Evolutionary conservation across 2,888 invertebrate genomes (phyloP), one percentile per base, ranked within the genome.

Genomic region (Hydroisotoma schaefferi): DNA sequence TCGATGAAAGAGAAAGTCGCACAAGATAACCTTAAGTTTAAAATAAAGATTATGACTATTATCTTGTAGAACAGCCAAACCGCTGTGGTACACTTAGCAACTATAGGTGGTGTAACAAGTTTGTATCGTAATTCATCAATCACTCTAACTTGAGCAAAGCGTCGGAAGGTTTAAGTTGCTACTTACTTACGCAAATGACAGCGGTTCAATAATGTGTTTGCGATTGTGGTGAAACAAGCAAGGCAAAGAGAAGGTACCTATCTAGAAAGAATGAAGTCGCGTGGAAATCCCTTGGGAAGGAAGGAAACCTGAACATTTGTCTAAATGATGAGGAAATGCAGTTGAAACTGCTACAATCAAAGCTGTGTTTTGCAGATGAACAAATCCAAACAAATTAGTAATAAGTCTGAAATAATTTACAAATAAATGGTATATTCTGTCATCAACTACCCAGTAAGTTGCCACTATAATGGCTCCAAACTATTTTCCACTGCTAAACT

Each of bases 201-300:
- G 33, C 33, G 6, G 33, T 33, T 33, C 33, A 10, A 33, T 33
- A 15, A n/a, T n/a, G 33, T 33, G 33, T 6, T 15, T 33, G 15
- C 8, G 15, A 10, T 33, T 33, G 6, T 33, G 6, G 6, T 33
- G 33, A 33, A 15, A 33, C 15, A 10, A 33, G 6, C 33, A 10
- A 33, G 6, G 8, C 33, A 33, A 15, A 33, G 8, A 33, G 15
- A 15, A 33, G 15, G 40, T 5, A 15, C 40, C n/a, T 40, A 20
- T 40, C n/a, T 40, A 8, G 40, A 40, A 20, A 40, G 40, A 10
- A 40, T 5, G 5, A 5, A 40, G 40, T 40, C 8, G 15, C 15
- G 8, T 20, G 25, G 46, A 46, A 46, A 46, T 46, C 46, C 46
- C 46, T 12, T 46, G 46, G 46, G 46, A 4, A 25, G 46, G n/a